These are phyloP conservation scores for Phrixothrix hirtus DNA, from an alignment of 2,888 invertebrate genomes.

Conservation along the genomic window DNA sequence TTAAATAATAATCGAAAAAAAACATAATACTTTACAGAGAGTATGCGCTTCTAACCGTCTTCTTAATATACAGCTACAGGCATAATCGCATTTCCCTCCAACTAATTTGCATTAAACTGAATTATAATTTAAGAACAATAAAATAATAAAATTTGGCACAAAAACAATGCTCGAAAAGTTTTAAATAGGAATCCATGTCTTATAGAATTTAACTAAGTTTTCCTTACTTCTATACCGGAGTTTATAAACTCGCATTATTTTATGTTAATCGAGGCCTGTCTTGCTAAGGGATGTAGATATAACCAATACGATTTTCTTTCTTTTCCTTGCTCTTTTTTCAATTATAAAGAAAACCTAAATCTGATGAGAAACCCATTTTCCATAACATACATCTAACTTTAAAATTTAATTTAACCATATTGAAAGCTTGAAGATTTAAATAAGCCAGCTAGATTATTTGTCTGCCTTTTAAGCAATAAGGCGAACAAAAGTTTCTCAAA, in stretches of 20 bases:
- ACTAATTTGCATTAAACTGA: constrained; percentile 19
- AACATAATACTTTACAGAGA: no score
- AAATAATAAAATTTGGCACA: constrained; percentile 14
- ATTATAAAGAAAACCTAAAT: constrained; percentile 5
- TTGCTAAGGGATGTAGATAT: constrained; percentile 3
- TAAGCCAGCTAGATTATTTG: no score
- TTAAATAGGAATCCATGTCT: constrained; percentile 15
- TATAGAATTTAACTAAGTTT: constrained; percentile 21
- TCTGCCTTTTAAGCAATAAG: no score
- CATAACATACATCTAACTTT: constrained; percentile 2
- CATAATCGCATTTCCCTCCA: constrained; percentile 2
- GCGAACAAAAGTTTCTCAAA: no score
- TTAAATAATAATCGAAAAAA: constrained; percentile 16
- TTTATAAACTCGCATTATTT: constrained; percentile 25
- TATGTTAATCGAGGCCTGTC: constrained; percentile 19
- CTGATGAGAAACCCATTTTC: neutral
- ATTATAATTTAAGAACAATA: constrained; percentile 20
- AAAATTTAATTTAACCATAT: no score
- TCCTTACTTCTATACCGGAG: constrained; percentile 16
- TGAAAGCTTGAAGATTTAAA: no score
- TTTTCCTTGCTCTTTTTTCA: constrained; percentile 11
- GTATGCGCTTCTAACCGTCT: no score
- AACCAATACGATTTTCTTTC: neutral
- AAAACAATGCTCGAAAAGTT: constrained; percentile 16
- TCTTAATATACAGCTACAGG: no score